These are phyloP conservation scores for Amyelois transitella DNA, from an alignment of 1,140 invertebrate species.

Conservation along the genomic window DNA sequence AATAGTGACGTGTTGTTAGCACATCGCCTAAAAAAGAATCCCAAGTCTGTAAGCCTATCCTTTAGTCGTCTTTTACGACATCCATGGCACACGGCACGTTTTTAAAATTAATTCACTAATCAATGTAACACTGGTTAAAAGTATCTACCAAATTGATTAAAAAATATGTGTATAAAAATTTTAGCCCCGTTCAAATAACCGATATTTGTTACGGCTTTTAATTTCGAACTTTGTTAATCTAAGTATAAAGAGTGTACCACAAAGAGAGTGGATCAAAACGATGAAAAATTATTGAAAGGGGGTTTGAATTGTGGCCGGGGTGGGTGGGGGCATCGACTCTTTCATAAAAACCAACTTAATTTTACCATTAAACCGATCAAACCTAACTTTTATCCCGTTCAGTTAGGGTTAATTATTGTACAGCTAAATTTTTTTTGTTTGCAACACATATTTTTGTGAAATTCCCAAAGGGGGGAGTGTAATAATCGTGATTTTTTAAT, in stretches of 20 bases:
- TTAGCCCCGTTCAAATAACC: slow-evolving; percentile 13
- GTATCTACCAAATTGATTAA: too few relatives aligned
- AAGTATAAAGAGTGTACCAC: slow-evolving; percentile 57
- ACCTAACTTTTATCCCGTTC: slow-evolving; percentile 6
- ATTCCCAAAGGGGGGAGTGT: slow-evolving; percentile 53
- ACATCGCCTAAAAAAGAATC: too few relatives aligned
- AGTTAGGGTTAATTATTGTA: slow-evolving; percentile 20
- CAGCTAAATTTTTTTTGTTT: background rate
- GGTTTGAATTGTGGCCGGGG: slow-evolving; percentile 28
- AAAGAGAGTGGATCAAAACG: slow-evolving; percentile 66
- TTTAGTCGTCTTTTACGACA: too few relatives aligned
- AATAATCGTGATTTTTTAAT: slow-evolving; percentile 75
- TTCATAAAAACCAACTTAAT: slow-evolving; percentile 35
- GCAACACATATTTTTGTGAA: slow-evolving; percentile 22
- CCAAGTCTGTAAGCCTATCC: too few relatives aligned
- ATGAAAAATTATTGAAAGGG: slow-evolving; percentile 73
- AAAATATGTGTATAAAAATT: slow-evolving; percentile 11
- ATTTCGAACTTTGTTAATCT: slow-evolving; percentile 74
- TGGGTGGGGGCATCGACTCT: slow-evolving; percentile 50
- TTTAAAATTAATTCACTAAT: too few relatives aligned
- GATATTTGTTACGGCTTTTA: slow-evolving; percentile 60
- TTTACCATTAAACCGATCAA: slow-evolving; percentile 10
- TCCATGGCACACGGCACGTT: too few relatives aligned
- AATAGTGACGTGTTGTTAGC: too few relatives aligned
- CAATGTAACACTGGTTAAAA: too few relatives aligned